phyloP scores from a whole-genome alignment of 2,888 invertebrate species.

The Pyrgus malvae region DNA sequence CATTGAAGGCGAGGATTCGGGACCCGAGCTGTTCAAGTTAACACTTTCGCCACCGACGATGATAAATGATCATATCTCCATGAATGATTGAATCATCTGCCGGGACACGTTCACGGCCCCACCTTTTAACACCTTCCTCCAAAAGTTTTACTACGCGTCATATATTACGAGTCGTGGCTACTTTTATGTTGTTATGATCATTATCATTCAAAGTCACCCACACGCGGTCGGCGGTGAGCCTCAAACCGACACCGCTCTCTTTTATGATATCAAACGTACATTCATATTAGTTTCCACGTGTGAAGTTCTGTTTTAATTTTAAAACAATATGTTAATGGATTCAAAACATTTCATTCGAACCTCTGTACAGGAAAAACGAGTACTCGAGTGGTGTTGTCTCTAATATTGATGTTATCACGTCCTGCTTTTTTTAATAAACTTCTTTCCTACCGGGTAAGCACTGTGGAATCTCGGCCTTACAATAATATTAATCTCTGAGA shows the following conservation, averaged over 20 bases:
- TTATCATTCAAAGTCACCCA: slow-evolving; percentile 78
- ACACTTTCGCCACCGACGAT: slow-evolving; percentile 75
- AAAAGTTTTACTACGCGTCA: slow-evolving; percentile 76
- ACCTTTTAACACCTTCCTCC: slow-evolving; percentile 79
- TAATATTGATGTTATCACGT: slow-evolving; percentile 27
- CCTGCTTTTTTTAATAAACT: background rate
- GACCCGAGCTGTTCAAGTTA: slow-evolving; percentile 54
- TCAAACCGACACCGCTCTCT: slow-evolving; percentile 39
- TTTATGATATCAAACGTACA: slow-evolving; percentile 28
- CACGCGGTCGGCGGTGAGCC: slow-evolving; percentile 51
- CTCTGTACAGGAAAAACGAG: slow-evolving; percentile 13
- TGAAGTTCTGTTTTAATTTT: slow-evolving; percentile 30
- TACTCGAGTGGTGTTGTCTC: slow-evolving; percentile 1
- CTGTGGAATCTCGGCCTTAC: slow-evolving; percentile 37
- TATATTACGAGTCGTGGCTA: slow-evolving; percentile 73
- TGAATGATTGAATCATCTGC: slow-evolving; percentile 80
- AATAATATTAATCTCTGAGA: slow-evolving; percentile 46
- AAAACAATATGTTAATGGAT: slow-evolving; percentile 31
- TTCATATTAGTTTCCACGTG: slow-evolving; percentile 43
- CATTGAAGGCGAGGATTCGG: slow-evolving; percentile 54
- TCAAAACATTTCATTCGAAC: slow-evolving; percentile 19
- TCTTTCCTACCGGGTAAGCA: slow-evolving; percentile 22
- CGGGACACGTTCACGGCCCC: slow-evolving; percentile 70
- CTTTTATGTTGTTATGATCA: slow-evolving; percentile 78
- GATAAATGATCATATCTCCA: slow-evolving; percentile 77